Evolutionary conservation across 2,888 invertebrate genomes (phyloP).

Genomic region (Spilosoma lubricipeda): DNA sequence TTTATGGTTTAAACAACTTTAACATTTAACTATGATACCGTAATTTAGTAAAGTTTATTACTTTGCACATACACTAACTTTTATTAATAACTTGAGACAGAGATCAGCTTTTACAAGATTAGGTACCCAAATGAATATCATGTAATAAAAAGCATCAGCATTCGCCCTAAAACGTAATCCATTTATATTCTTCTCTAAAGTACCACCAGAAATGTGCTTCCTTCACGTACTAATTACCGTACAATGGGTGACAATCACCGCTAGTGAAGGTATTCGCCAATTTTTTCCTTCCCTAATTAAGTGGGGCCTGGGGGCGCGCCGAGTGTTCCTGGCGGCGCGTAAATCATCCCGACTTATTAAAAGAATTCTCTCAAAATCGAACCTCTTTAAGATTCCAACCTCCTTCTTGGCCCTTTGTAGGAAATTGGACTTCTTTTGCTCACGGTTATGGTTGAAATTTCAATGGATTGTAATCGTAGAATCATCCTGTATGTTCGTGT

Average conservation of each 20-base stretch:
- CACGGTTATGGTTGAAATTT: constrained; percentile 25
- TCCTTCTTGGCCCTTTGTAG: constrained; percentile 41
- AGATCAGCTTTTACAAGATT: no score
- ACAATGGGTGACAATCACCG: constrained; percentile 25
- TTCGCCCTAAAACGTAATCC: neutral
- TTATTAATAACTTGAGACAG: neutral
- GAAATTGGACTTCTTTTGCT: constrained; percentile 32
- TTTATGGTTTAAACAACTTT: neutral
- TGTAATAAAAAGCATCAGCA: neutral
- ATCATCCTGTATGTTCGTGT: constrained; percentile 54
- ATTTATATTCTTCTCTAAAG: neutral
- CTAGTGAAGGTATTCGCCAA: constrained; percentile 58
- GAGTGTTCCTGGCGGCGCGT: constrained; percentile 79
- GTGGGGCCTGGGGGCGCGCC: constrained; percentile 60
- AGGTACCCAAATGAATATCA: no score
- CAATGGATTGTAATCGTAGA: constrained; percentile 1
- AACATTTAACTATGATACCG: neutral
- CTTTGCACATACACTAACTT: neutral
- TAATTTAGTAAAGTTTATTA: neutral
- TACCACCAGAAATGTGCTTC: constrained; percentile 3
- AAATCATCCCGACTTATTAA: constrained; percentile 85
- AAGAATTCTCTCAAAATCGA: constrained; percentile 81
- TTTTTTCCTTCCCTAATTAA: constrained; percentile 80
- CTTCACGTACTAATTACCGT: constrained; percentile 43
- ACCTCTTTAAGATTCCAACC: constrained; percentile 75